Base-by-base conservation (phyloP, 2,797 vertebrate species). In the Hyperoplus immaculatus region DNA sequence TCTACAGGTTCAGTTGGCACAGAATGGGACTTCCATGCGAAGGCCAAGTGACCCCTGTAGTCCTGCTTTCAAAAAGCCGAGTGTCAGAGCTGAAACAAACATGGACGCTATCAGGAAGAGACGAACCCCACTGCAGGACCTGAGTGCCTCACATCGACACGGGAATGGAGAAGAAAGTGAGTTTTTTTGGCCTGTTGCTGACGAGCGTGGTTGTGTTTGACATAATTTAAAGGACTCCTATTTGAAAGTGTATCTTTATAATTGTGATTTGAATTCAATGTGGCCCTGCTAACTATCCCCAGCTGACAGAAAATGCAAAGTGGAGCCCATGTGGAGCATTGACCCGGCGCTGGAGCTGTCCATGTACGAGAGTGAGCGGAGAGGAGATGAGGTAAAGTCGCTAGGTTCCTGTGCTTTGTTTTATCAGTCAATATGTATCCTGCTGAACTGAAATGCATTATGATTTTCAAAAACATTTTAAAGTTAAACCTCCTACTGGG, bases 291-390 rank as follows among this genome's bases (percentile, higher is more conserved):
- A 11, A 21, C 8, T 76, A 3, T 66, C 41, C 76, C 21, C 67
- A 90, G 88, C 21, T 8, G 78, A 75, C 4, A 61, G 41, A 75
- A 83, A 54, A 42, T n/a, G 8, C 10, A 56, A 29, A 7, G 79
- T 94, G 94, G 97, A 96, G 64, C 89, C 95, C n/a, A 95, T 93
- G 66, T 99, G 97, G 98, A 99, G 97, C 92, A 36, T 98, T 55
- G 98, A 99, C 88, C 98, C 97, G 1, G 97, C 93, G 38, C 94
- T 96, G 66, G 93, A 95, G 50, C 90, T 97, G 84, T 97, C 97
- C 49, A 94, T 96, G 61, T 97, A 96, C 68, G 93, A 96, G 77
- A 95, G 94, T 60, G 86, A 92, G 15, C 12, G 16, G 58, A 72
- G 59, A 46, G 50, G 11, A 51, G 83, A 86, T 0, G 63, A 93